Conservation (phyloP, 2,797 vertebrate species). For the Falco naumanni region DNA sequence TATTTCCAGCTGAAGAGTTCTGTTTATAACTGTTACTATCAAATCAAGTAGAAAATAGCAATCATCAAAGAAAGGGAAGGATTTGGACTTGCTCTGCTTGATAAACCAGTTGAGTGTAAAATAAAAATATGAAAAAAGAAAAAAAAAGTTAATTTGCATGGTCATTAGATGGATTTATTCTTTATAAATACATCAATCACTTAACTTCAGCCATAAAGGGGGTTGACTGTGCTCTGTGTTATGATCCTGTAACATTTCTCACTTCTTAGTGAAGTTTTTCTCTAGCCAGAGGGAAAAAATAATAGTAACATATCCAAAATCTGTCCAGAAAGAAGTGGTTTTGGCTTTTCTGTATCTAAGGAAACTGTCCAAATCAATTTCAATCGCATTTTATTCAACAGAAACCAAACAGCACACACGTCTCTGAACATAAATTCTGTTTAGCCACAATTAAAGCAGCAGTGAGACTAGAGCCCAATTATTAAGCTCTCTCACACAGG, state of each 20-base stretch:
- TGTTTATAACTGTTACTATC: background rate
- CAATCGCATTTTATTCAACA: constrained; percentile 44
- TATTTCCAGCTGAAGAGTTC: background rate
- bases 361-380: constrained; percentile 62
- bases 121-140: background rate
- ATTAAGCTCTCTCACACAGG: constrained; percentile 1
- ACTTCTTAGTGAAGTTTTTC: constrained; percentile 46
- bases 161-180: background rate
- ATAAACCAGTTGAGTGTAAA: background rate
- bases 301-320: constrained; percentile 13
- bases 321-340: constrained; percentile 41
- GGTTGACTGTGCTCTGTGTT: constrained; percentile 10
- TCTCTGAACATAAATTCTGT: constrained; percentile 23
- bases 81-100: background rate
- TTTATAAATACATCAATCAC: background rate
- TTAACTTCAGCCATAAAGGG: background rate
- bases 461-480: constrained; percentile 41
- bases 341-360: constrained; percentile 43
- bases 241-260: constrained; percentile 9
- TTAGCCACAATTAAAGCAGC: constrained; percentile 50
- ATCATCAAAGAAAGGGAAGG: background rate
- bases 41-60: background rate
- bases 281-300: constrained; percentile 24
- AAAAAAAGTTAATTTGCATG: background rate
- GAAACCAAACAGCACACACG: constrained; percentile 11